Base-by-base conservation (phyloP, 1,140 invertebrate species). In the Charaxes varanes region DNA sequence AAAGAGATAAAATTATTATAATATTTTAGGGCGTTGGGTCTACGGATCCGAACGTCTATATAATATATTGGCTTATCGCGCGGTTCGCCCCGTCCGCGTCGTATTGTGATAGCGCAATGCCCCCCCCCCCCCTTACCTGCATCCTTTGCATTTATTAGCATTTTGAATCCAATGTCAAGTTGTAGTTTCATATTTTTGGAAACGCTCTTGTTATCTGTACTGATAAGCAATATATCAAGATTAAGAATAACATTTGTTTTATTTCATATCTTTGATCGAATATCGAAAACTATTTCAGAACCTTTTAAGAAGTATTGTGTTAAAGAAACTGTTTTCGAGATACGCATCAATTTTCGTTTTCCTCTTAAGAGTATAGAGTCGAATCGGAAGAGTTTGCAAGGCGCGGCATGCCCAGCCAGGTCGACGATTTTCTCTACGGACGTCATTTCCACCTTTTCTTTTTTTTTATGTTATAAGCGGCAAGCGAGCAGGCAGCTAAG, bases 201-300 rank as follows among this genome's bases (percentile, higher is more conserved):
- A 64, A 72, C 58, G 58, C 67, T 71, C 62, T 76, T 82, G 76
- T 82, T 78, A 74, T 61, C 62, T 78, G 62, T 82, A 82, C 63
- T 76, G 69, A 77, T 82, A 82, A 80, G 78, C 78, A 80, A 82
- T 82, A 82, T 82, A 82, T 80, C 62, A 70, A 67, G 53, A 78
- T 77, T 78, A 70, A 80, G 78, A 67, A 47, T 60, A 40, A 13
- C 30, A 3, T 44, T 57, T 42, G 62, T 76, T 71, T 74, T 35
- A 66, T 64, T 73, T 33, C n/a, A n/a, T n/a, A n/a, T n/a, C n/a
- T n/a, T n/a, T n/a, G n/a, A n/a, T n/a, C n/a, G n/a, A n/a, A n/a
- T n/a, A n/a, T n/a, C n/a, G n/a, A n/a, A n/a, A n/a, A n/a, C n/a
- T n/a, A n/a, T n/a, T n/a, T n/a, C n/a, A n/a, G n/a, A n/a, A n/a